These are phyloP conservation scores for Lophotriccus pileatus DNA, from an alignment of 2,797 vertebrate genomes.

Conservation along the genomic window DNA sequence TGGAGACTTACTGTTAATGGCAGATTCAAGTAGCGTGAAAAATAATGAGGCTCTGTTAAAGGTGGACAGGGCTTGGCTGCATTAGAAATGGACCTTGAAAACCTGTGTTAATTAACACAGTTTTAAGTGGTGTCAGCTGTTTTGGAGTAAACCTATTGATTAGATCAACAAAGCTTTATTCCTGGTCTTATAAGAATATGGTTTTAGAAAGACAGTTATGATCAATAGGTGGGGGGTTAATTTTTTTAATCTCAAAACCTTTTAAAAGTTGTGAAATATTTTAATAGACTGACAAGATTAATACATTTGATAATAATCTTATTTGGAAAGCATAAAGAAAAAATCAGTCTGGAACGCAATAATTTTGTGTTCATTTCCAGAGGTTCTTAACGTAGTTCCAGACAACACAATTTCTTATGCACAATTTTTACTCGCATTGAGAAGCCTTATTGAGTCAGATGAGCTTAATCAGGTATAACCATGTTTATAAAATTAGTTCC, in stretches of 20 bases:
- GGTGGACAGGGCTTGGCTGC: not conserved
- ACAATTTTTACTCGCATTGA: not conserved
- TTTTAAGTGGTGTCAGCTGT: slow-evolving; percentile 1
- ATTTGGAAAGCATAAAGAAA: not conserved
- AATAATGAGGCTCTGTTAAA: not conserved
- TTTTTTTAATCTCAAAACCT: not conserved
- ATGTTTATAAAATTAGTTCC: not conserved
- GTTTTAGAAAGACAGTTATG: not conserved
- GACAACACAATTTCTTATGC: not conserved
- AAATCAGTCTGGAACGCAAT: not conserved
- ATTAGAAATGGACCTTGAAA: not conserved
- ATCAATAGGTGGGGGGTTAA: not conserved
- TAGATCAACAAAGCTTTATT: not conserved
- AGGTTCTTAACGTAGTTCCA: not conserved
- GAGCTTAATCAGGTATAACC: not conserved
- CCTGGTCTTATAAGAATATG: not conserved
- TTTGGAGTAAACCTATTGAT: not conserved
- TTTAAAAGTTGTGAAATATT: not conserved
- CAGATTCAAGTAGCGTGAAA: not conserved
- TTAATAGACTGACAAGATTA: not conserved
- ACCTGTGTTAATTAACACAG: not conserved
- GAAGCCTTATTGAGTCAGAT: not conserved
- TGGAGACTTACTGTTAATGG: not conserved
- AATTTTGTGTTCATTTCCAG: not conserved
- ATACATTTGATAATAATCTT: not conserved